Percentiles rank a stretch among this genome's conserved stretches.
Evolutionary conservation across 1,140 invertebrate genomes (phyloP).

Genomic region (Drosophila guanche): DNA sequence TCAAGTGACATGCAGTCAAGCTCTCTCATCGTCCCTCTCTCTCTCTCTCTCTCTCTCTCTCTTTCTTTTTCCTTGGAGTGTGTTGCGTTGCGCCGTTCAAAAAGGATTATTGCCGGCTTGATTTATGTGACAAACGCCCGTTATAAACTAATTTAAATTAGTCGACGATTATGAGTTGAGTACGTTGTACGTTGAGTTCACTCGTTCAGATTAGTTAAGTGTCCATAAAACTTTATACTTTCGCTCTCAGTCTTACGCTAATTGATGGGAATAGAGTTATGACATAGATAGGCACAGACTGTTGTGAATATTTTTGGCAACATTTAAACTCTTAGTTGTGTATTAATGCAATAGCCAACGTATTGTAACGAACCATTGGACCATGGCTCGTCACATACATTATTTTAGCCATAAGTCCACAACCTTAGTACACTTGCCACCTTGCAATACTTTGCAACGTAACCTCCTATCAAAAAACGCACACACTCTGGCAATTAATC

Average conservation of each 20-base stretch:
- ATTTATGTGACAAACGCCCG: conserved; percentile 69
- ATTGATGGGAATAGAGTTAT: conserved; percentile 5
- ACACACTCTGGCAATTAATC: no score
- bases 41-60: conserved; percentile 42
- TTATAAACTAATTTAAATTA: conserved; percentile 81
- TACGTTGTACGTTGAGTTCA: conserved; percentile 20
- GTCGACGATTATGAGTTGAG: conserved; percentile 64
- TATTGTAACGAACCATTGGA: no score
- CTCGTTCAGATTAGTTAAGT: conserved; percentile 1
- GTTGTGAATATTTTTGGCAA: no score
- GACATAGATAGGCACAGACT: no score
- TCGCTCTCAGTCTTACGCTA: not conserved
- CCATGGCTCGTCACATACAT: no score
- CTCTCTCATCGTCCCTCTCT: conserved; percentile 49
- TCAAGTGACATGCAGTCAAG: conserved; percentile 76
- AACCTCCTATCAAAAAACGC: no score
- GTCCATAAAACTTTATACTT: conserved; percentile 11
- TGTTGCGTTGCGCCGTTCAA: conserved; percentile 22
- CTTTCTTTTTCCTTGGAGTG: conserved; percentile 32
- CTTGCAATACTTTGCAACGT: no score
- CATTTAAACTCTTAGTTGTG: no score
- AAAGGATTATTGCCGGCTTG: conserved; percentile 70
- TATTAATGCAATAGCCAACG: no score
- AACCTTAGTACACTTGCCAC: no score
- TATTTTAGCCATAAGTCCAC: no score